A percentile compares a stretch with the other conserved stretches of the same genome.
These are phyloP conservation scores for Microplitis mediator DNA, from an alignment of 1,140 invertebrate species.

Conservation along the genomic window DNA sequence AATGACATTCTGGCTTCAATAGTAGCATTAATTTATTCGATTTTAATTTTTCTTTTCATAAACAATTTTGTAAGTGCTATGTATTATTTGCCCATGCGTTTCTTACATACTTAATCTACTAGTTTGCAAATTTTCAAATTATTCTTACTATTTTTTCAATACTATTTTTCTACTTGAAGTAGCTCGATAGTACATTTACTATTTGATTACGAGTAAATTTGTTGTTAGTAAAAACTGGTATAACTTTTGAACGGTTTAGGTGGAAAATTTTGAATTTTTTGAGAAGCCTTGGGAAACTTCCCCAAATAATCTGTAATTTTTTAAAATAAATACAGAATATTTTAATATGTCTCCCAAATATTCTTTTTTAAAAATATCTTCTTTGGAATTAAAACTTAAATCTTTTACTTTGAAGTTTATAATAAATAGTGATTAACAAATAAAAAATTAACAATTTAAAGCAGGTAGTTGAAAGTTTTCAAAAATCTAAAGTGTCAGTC, in stretches of 20 bases:
- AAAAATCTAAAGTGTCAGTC: no score
- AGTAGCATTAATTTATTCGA: neutral
- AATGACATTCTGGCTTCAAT: neutral
- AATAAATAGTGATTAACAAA: no score
- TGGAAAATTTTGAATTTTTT: neutral
- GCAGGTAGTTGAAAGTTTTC: no score
- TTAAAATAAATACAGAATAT: neutral
- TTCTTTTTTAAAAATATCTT: no score
- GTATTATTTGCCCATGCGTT: no score
- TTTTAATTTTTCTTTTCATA: neutral
- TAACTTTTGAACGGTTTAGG: neutral
- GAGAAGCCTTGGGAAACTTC: neutral
- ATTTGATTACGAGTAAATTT: constrained; percentile 1
- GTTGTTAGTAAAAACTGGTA: neutral
- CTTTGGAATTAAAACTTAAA: no score
- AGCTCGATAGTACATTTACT: neutral
- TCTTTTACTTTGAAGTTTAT: no score
- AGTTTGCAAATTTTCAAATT: neutral
- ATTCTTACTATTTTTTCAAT: neutral
- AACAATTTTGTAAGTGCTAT: no score
- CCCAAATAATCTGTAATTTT: neutral
- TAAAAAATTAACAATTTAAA: no score
- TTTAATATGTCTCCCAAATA: neutral
- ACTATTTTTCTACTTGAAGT: neutral
- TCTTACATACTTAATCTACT: no score